Base-by-base conservation (phyloP, 2,797 vertebrate species). In the Malurus splendens region DNA sequence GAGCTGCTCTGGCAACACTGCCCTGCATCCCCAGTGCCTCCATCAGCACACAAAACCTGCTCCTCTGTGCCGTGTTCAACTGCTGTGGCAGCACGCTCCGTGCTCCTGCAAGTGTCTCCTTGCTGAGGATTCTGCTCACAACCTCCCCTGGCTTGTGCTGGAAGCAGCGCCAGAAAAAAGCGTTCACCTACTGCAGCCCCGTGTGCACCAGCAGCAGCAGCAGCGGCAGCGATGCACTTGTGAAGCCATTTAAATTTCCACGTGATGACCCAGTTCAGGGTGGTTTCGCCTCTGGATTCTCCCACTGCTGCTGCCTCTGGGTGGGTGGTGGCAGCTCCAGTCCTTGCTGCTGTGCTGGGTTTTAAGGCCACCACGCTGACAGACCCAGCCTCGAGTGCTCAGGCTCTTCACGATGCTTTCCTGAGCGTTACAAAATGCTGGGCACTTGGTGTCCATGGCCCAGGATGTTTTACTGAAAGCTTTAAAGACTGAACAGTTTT, bases 361-460 rank as follows among this genome's bases (percentile, higher is more conserved):
- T 81, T 71, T 33, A 4, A 64, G 64, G 78, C 74, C 75, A 55
- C 39, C 18, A 17, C 23, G 0, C 42, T 38, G 66, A 48, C 72
- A 86, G 59, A 59, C 42, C 44, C 47, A 50, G 77, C 57, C 59
- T 17, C 0, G 2, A 15, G 48, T 7, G 23, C 66, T 45, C 1
- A 0, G 45, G 9, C 48, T 45, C 56, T 3, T 38, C 0, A 0
- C 0, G 36, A 27, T 2, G 22, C 55, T 72, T 51, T 18, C 42
- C 32, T 1, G 4, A 36, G 64, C 2, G 0, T 8, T 5, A 19
- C 50, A 19, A 8, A n/a, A 27, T 1, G 14, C 71, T 28, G 60
- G 60, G 14, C 11, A 0, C 61, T n/a, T 4, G 1, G 50, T 2
- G 3, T 14, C 19, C 1, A 0, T 4, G n/a, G 39, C 20, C n/a